phyloP scores from a whole-genome alignment of 2,113 vertebrate genomes.

The Cacatua alba region DNA sequence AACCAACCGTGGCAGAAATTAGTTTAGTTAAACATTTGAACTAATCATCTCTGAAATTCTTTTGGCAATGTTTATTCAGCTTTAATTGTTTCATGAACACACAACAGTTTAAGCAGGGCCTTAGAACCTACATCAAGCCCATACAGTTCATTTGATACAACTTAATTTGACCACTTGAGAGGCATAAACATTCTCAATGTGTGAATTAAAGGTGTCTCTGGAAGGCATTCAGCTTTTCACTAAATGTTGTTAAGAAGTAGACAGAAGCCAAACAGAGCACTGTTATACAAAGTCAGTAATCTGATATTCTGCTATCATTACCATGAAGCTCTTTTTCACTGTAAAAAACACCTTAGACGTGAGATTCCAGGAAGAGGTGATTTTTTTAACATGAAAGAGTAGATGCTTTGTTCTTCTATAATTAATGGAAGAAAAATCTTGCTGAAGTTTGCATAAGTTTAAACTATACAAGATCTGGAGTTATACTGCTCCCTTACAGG shows the following conservation, averaged over 20 bases:
- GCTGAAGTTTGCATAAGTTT: background rate
- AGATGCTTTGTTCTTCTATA: constrained; percentile 33
- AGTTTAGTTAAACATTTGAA: constrained; percentile 47
- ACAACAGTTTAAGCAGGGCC: constrained; percentile 20
- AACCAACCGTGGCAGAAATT: background rate
- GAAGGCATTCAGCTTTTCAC: constrained; percentile 35
- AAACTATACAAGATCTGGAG: background rate
- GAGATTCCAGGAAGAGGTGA: constrained; percentile 19
- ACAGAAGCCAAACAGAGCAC: constrained; percentile 39
- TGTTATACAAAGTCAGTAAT: constrained; percentile 15
- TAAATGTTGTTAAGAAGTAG: constrained; percentile 27
- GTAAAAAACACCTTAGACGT: constrained; percentile 30
- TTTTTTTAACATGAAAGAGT: constrained; percentile 22
- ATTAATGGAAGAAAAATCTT: constrained; percentile 8
- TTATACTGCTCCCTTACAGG: background rate
- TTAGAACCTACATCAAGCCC: constrained; percentile 27
- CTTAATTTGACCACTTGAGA: constrained; percentile 67
- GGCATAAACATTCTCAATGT: constrained; percentile 44
- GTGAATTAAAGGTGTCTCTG: constrained; percentile 51
- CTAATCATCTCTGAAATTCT: constrained; percentile 45
- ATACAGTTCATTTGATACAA: constrained; percentile 2
- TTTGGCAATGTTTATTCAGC: constrained; percentile 35
- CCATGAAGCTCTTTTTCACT: constrained; percentile 17
- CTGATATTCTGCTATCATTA: constrained; percentile 51
- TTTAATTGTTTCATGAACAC: constrained; percentile 44